Conservation (phyloP, 2,797 vertebrate genomes). For the Sandelia bainsii region DNA sequence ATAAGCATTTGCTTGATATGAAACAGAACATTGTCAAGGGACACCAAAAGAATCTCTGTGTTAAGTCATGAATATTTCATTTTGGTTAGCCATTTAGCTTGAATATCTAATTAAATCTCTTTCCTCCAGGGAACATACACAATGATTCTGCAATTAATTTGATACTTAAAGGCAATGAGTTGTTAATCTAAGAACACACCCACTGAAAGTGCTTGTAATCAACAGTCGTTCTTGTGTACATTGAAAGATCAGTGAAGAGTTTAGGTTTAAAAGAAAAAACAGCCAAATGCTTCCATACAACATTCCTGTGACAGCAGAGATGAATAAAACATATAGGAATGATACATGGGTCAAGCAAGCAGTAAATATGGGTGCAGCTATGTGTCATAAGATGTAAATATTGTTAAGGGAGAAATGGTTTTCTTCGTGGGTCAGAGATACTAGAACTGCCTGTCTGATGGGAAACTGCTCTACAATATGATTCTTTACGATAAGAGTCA, state of each 20-base stretch:
- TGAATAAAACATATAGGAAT: slow-evolving; percentile 73
- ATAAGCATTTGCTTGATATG: slow-evolving; percentile 56
- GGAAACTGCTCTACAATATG: slow-evolving; percentile 35
- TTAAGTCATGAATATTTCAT: slow-evolving; percentile 74
- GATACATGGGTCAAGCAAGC: slow-evolving; percentile 67
- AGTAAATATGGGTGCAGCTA: slow-evolving; percentile 52
- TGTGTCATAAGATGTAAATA: slow-evolving; percentile 66
- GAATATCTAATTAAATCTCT: slow-evolving; percentile 75
- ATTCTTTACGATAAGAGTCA: slow-evolving; percentile 63
- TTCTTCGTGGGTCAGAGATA: slow-evolving; percentile 9
- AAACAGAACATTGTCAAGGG: slow-evolving; percentile 48
- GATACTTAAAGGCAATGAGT: slow-evolving; percentile 71
- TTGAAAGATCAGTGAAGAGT: slow-evolving; percentile 19
- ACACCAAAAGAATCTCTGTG: slow-evolving; percentile 60
- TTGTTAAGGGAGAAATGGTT: slow-evolving; percentile 36
- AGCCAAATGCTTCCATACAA: slow-evolving; percentile 54
- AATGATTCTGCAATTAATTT: slow-evolving; percentile 77
- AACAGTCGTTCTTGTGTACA: slow-evolving; percentile 46
- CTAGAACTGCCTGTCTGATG: slow-evolving; percentile 28
- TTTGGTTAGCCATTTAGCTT: slow-evolving; percentile 65
- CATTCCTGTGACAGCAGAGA: slow-evolving; percentile 65
- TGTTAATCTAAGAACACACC: slow-evolving; percentile 58
- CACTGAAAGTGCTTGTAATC: slow-evolving; percentile 54
- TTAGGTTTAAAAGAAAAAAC: slow-evolving; percentile 26
- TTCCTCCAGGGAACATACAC: slow-evolving; percentile 62